Evolutionary conservation across 2,797 vertebrate genomes (phyloP), one percentile per base, ranked within the genome.

Genomic region (Sebastes hubbsi): DNA sequence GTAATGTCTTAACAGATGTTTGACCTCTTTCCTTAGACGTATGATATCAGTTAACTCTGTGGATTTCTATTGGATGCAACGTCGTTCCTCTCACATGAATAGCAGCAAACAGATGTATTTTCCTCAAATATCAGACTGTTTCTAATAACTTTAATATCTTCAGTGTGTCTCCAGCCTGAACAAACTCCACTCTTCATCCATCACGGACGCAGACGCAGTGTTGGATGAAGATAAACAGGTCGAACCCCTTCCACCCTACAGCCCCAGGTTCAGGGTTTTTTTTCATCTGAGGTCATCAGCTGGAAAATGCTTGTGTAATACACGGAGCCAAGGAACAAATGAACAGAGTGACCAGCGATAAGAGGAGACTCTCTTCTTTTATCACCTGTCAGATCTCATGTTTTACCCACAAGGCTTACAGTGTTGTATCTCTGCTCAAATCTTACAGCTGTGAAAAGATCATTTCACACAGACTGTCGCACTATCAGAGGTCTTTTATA

Each of bases 401-500:
- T 58, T 77, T 69, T 70, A 36, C 52, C 73, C 67, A 16, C 27
- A 27, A 60, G 71, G 36, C 65, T 75, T 34, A 62, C 6, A 55
- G 58, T 63, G 32, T 30, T 14, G 32, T 77, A 66, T 77, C 46
- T 77, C 29, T 63, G 2, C 42, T 12, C 2, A 1, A 59, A 69
- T 83, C 64, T 61, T 14, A 34, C 24, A 71, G 10, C 58, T 60
- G 38, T 70, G 22, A 65, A 83, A 80, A 74, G 2, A 56, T 18
- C 11, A 80, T 84, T 80, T 85, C 65, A 81, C 66, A 72, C 8
- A 56, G 54, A 22, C 14, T 6, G 52, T 72, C 32, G 62, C 16
- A 16, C 49, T 38, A 14, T 22, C 58, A 29, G 56, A 71, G 54
- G 32, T 49, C 20, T 16, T 2, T 69, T 59, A 7, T 29, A 27